phyloP scores from a whole-genome alignment of 1,140 invertebrate genomes.

The Metopolophium dirhodum region DNA sequence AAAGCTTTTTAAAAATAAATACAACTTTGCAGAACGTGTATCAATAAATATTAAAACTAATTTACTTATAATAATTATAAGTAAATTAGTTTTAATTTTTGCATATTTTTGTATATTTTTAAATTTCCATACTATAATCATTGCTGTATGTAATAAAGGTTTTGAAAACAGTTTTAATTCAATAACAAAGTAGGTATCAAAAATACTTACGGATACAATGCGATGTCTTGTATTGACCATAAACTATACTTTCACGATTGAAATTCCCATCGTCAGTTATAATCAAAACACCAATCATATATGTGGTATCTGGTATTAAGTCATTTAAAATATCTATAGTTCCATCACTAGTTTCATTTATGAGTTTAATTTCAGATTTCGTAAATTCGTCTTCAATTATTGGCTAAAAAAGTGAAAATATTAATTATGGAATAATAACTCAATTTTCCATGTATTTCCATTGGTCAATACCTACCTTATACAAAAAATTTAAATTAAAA shows the following conservation, averaged over 20 bases:
- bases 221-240: background rate
- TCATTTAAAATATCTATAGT: background rate
- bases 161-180: background rate
- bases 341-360: background rate
- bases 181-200: background rate
- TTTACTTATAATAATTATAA: background rate
- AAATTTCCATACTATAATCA: background rate
- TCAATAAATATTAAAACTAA: background rate
- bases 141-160: background rate
- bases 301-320: background rate
- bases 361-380: background rate
- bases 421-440: background rate
- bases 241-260: background rate
- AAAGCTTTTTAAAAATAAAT: no score
- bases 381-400: background rate
- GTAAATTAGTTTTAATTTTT: no score
- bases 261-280: background rate
- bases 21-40: background rate
- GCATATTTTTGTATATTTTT: no score
- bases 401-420: background rate
- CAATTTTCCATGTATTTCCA: no score
- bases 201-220: constrained; percentile 15
- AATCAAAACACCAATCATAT: background rate
- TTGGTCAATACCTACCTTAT: no score
- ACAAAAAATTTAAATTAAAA: no score